Conservation (phyloP, 1,140 invertebrate species). For the Drosophila tristis region DNA sequence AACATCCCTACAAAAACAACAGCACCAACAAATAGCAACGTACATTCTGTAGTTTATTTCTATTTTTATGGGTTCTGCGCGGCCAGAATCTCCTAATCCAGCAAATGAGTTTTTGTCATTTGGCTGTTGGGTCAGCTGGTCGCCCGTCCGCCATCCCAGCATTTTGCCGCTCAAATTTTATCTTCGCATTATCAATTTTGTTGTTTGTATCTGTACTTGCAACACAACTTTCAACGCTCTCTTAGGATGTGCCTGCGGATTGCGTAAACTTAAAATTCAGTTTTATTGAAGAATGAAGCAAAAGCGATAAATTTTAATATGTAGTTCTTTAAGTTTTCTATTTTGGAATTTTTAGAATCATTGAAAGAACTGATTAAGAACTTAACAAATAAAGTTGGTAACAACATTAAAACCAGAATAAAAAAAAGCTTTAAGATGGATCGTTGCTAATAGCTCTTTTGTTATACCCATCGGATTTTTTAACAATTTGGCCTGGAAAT, state of each 20-base stretch:
- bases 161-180: conserved; percentile 45
- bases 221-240: conserved; percentile 41
- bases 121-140: conserved; percentile 38
- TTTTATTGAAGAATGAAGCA: conserved; percentile 68
- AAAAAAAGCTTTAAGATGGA: not conserved
- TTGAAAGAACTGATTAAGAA: conserved; percentile 83
- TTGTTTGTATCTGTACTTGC: conserved; percentile 39
- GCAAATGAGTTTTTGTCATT: conserved; percentile 71
- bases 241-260: conserved; percentile 30
- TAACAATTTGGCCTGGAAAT: too few species aligned
- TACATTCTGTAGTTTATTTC: conserved; percentile 80
- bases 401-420: conserved; percentile 68
- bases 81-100: conserved; percentile 44
- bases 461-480: too few species aligned
- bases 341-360: conserved; percentile 80
- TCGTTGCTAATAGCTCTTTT: too few species aligned
- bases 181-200: conserved; percentile 48
- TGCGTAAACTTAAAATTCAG: conserved; percentile 67
- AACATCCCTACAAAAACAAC: conserved; percentile 57
- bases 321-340: conserved; percentile 75
- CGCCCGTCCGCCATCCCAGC: conserved; percentile 38
- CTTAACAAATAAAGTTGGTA: conserved; percentile 82
- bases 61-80: conserved; percentile 23
- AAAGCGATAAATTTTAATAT: conserved; percentile 72
- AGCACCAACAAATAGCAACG: conserved; percentile 71